Evolutionary conservation across 1,140 invertebrate species (phyloP).

Genomic region (Calephelis nemesis): DNA sequence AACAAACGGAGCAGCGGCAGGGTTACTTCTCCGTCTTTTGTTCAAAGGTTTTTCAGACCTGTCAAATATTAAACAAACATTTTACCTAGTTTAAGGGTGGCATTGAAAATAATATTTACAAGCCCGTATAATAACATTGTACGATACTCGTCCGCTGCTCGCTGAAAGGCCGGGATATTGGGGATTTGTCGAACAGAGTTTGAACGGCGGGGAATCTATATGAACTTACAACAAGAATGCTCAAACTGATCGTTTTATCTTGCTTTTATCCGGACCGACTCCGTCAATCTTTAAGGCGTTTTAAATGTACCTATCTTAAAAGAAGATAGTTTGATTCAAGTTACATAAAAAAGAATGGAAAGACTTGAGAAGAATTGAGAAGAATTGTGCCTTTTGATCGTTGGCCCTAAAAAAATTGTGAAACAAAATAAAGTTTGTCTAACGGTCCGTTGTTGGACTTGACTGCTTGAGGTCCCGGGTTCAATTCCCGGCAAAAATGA

Average conservation of each 20-base stretch:
- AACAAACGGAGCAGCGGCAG: too few relatives aligned
- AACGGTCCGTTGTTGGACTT: too few relatives aligned
- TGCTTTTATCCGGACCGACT: neutral
- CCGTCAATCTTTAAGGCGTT: neutral
- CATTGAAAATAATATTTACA: neutral
- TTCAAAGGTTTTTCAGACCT: too few relatives aligned
- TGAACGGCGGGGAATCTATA: conserved; percentile 5
- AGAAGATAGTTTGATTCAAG: too few relatives aligned
- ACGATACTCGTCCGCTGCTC: neutral
- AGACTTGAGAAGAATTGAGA: too few relatives aligned
- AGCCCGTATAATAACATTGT: neutral
- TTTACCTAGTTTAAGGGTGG: neutral
- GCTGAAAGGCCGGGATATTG: conserved; percentile 7
- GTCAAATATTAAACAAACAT: neutral
- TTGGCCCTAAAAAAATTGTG: too few relatives aligned
- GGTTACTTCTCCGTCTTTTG: too few relatives aligned
- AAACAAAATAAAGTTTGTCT: too few relatives aligned
- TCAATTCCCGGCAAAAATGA: too few relatives aligned
- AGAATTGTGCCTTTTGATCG: too few relatives aligned
- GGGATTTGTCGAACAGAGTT: conserved; percentile 7
- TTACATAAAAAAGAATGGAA: too few relatives aligned
- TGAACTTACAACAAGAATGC: neutral
- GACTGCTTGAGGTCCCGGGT: too few relatives aligned
- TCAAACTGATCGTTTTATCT: conserved; percentile 1
- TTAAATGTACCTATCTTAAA: neutral